Percentiles rank a stretch among this genome's conserved stretches.
These are phyloP conservation scores for Pediacus dermestoides DNA, from an alignment of 2,888 invertebrate species.

Conservation along the genomic window DNA sequence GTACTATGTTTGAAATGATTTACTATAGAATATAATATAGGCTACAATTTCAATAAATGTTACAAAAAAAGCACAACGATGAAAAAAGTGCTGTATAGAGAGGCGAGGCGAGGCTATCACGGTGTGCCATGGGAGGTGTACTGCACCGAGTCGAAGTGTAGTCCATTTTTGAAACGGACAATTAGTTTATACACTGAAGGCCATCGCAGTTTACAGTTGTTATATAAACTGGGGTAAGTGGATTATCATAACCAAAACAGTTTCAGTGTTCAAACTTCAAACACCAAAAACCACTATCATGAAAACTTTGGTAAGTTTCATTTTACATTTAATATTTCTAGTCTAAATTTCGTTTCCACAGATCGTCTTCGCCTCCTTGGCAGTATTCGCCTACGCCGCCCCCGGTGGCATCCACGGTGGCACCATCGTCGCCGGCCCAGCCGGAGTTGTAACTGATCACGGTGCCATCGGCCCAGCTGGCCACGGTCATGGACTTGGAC, in stretches of 20 bases:
- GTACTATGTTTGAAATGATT: background rate
- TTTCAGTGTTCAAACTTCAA: background rate
- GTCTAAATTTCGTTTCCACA: background rate
- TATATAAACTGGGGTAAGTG: conserved; percentile 36
- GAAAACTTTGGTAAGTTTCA: conserved; percentile 5
- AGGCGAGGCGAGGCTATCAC: conserved; percentile 17
- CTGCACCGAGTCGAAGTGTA: background rate
- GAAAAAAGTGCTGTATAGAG: conserved; percentile 9
- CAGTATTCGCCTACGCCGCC: background rate
- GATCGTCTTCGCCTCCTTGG: conserved; percentile 3
- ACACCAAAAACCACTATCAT: background rate
- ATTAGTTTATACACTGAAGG: conserved; percentile 6
- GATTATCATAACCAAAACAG: background rate
- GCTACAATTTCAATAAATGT: conserved; percentile 2
- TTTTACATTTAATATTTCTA: too few relatives aligned
- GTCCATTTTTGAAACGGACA: conserved; percentile 5
- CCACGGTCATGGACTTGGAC: too few relatives aligned
- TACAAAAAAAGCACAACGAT: background rate
- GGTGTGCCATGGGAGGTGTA: conserved; percentile 8
- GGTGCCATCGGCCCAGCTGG: conserved; percentile 10
- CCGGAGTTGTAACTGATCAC: conserved; percentile 18
- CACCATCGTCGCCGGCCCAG: conserved; percentile 17
- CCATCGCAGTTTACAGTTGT: conserved; percentile 3
- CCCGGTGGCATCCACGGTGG: conserved; percentile 3
- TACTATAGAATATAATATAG: too few relatives aligned